These are phyloP conservation scores for Drosophila buzzatii DNA, from an alignment of 2,888 invertebrate species.

Conservation along the genomic window DNA sequence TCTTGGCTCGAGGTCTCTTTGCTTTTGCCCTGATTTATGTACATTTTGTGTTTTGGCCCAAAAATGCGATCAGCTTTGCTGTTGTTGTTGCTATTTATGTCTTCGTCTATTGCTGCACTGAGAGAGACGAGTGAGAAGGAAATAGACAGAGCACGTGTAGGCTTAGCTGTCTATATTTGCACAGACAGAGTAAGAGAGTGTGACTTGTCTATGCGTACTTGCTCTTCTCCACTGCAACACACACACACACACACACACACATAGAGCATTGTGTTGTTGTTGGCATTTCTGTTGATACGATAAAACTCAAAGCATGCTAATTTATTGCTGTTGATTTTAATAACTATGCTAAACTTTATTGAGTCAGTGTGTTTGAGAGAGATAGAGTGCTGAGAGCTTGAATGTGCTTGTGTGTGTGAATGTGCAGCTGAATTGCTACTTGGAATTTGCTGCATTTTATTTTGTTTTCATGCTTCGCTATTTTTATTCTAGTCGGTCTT, in stretches of 20 bases:
- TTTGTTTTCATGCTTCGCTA: not conserved
- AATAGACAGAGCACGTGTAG: not conserved
- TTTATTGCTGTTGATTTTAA: slow-evolving; percentile 78
- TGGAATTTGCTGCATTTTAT: slow-evolving; percentile 14
- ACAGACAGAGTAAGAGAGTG: not conserved
- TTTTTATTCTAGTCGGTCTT: not conserved
- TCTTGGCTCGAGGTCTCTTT: slow-evolving; percentile 64
- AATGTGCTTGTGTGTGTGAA: slow-evolving; percentile 5
- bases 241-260: slow-evolving; percentile 16
- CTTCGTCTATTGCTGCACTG: not conserved
- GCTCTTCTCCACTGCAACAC: not conserved
- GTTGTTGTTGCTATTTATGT: not conserved
- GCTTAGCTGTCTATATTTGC: slow-evolving; percentile 4
- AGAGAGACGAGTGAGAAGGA: not conserved
- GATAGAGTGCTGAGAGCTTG: not conserved
- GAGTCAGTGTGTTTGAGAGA: slow-evolving; percentile 15
- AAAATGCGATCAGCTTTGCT: slow-evolving; percentile 46
- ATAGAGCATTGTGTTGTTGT: slow-evolving; percentile 13
- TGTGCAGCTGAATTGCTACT: slow-evolving; percentile 12
- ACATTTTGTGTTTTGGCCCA: slow-evolving; percentile 55
- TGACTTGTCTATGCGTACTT: not conserved
- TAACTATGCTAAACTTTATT: slow-evolving; percentile 66
- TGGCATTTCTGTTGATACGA: slow-evolving; percentile 44
- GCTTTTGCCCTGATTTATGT: slow-evolving; percentile 69
- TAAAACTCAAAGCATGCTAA: slow-evolving; percentile 73